Evolutionary conservation across 2,113 vertebrate species (phyloP).

Genomic region (Anhinga anhinga): DNA sequence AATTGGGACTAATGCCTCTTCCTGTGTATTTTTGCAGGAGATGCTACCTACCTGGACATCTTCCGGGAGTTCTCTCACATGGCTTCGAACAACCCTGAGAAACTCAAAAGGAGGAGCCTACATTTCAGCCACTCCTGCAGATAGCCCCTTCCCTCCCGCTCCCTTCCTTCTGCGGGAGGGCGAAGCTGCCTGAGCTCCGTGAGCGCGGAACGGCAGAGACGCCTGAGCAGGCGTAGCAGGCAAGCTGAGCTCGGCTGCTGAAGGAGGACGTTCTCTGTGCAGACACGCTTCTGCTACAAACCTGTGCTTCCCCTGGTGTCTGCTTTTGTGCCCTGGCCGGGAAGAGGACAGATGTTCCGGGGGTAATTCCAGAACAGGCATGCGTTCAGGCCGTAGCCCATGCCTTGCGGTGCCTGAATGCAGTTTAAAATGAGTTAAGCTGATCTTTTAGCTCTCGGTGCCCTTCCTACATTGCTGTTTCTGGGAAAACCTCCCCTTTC

Average conservation of each 20-base stretch:
- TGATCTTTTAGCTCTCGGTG: neutral
- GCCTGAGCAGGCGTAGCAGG: neutral
- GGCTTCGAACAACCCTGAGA: slow-evolving; percentile 88
- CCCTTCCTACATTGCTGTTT: neutral
- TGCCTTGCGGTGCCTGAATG: neutral
- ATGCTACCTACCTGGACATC: slow-evolving; percentile 87
- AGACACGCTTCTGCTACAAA: neutral
- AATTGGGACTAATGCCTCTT: neutral
- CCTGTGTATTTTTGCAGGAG: slow-evolving; percentile 74
- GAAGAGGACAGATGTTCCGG: neutral
- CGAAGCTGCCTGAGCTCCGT: rapidly evolving
- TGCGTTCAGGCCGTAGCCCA: rapidly evolving
- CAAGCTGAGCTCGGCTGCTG: neutral
- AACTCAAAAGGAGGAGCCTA: slow-evolving; percentile 82
- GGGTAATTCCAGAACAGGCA: neutral
- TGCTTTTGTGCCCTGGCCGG: neutral
- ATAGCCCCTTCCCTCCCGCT: slow-evolving; percentile 3
- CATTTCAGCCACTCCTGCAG: slow-evolving; percentile 84
- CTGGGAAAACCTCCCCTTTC: neutral
- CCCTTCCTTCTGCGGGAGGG: neutral
- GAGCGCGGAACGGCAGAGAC: neutral
- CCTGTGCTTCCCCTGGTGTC: neutral
- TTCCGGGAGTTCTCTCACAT: slow-evolving; percentile 90
- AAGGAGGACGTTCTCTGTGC: neutral
- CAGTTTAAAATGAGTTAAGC: neutral